Evolutionary conservation across 2,113 vertebrate genomes (phyloP).

Genomic region (Andinoacara biseriatus): DNA sequence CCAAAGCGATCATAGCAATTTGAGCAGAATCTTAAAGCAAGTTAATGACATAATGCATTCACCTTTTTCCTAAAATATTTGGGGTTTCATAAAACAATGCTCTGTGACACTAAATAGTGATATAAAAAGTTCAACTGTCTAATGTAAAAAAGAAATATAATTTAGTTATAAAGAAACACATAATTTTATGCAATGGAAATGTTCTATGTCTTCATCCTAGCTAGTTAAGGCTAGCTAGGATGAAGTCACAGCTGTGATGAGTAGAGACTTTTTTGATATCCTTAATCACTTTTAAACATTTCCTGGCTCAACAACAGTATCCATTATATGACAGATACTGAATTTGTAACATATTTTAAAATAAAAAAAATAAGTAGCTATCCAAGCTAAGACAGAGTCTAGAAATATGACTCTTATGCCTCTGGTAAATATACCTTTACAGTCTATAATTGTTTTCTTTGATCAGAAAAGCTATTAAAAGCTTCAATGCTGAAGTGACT

Average conservation of each 20-base stretch:
- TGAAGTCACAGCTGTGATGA: not conserved
- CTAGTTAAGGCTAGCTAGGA: not conserved
- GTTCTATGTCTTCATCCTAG: not conserved
- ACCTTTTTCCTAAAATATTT: conserved; percentile 30
- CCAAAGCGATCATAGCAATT: conserved; percentile 38
- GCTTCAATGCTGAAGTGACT: not conserved
- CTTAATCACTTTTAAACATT: not conserved
- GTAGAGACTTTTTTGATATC: not conserved
- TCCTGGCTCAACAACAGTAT: too few species aligned
- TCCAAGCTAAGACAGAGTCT: not conserved
- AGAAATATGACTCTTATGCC: not conserved
- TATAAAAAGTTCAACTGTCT: not conserved
- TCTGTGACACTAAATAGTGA: not conserved
- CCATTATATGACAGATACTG: not conserved
- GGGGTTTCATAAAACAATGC: conserved; percentile 9
- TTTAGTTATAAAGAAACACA: not conserved
- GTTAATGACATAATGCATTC: conserved; percentile 47
- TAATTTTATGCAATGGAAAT: not conserved
- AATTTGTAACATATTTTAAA: not conserved
- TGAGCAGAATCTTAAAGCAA: conserved; percentile 46
- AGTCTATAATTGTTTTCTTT: not conserved
- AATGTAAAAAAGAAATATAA: not conserved
- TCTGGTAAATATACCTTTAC: not conserved
- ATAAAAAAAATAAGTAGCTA: not conserved
- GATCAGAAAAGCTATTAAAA: not conserved